Percentiles rank a stretch among this genome's conserved stretches.
phyloP scores from a whole-genome alignment of 2,797 vertebrate species.

The Monodelphis domestica region DNA sequence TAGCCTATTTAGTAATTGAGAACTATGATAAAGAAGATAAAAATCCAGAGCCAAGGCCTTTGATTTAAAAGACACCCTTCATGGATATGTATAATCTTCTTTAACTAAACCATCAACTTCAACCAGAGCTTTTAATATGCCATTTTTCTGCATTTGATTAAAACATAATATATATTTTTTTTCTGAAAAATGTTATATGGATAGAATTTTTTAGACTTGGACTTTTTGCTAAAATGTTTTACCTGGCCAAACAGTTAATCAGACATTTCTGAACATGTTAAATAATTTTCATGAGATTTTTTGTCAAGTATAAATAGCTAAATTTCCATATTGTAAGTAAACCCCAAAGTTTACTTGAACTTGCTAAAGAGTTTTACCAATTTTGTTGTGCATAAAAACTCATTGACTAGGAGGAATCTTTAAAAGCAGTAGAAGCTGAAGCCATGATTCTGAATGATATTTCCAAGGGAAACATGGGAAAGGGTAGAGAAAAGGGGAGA shows the following conservation, averaged over 20 bases:
- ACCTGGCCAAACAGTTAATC: background rate
- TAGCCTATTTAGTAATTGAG: background rate
- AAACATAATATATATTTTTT: background rate
- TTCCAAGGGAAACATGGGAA: background rate
- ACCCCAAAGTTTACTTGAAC: background rate
- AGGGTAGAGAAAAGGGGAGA: background rate
- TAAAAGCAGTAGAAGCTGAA: background rate
- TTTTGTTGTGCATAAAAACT: background rate
- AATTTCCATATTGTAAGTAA: background rate
- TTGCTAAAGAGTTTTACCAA: background rate
- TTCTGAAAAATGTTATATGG: background rate
- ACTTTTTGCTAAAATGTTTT: background rate
- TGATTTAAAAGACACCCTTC: background rate
- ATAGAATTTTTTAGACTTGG: background rate
- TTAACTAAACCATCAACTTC: background rate
- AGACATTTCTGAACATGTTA: background rate
- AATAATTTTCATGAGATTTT: background rate
- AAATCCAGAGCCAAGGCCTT: background rate
- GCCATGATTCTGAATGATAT: background rate
- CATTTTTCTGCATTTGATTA: slow-evolving; percentile 8
- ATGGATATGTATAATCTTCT: background rate
- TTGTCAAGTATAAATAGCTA: background rate
- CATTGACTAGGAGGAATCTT: background rate
- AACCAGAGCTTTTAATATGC: background rate
- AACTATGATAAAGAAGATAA: background rate